These are phyloP conservation scores for Parazoanthus atlanticus DNA, from an alignment of 92 coral and sea anemone species.

Conservation along the genomic window DNA sequence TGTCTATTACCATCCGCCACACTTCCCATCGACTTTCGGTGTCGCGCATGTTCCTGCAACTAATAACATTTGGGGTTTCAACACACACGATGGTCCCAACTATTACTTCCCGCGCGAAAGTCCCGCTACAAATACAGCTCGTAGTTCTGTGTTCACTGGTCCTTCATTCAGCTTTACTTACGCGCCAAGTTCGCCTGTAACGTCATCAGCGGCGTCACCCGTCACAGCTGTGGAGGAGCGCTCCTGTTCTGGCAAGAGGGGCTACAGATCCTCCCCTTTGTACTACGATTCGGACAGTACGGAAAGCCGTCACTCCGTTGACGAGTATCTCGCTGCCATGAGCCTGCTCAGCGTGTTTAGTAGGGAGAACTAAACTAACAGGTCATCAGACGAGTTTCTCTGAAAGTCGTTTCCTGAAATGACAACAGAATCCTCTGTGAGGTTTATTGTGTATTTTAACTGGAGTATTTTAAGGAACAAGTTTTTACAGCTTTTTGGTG, in stretches of 20 bases:
- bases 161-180: background rate
- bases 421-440: too few relatives aligned
- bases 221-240: constrained; percentile 1
- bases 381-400: too few relatives aligned
- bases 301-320: constrained; percentile 48
- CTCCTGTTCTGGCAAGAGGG: background rate
- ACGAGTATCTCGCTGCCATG: constrained; percentile 70
- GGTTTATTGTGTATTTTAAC: too few relatives aligned
- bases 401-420: background rate
- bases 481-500: too few relatives aligned
- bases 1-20: background rate
- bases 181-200: background rate
- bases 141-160: too few relatives aligned
- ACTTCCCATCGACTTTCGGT: constrained; percentile 18
- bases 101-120: background rate
- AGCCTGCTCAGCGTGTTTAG: constrained; percentile 60
- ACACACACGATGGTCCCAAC: background rate
- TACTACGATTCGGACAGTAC: constrained; percentile 10
- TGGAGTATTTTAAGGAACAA: too few relatives aligned
- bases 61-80: constrained; percentile 27
- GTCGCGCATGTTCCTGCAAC: background rate
- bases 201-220: background rate
- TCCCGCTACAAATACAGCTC: background rate
- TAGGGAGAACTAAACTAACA: constrained; percentile 47
- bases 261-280: constrained; percentile 21